A percentile compares a stretch with the other conserved stretches of the same genome.
These are phyloP conservation scores for Rhombomys opimus DNA, from an alignment of 2,113 vertebrate genomes.

Conservation along the genomic window DNA sequence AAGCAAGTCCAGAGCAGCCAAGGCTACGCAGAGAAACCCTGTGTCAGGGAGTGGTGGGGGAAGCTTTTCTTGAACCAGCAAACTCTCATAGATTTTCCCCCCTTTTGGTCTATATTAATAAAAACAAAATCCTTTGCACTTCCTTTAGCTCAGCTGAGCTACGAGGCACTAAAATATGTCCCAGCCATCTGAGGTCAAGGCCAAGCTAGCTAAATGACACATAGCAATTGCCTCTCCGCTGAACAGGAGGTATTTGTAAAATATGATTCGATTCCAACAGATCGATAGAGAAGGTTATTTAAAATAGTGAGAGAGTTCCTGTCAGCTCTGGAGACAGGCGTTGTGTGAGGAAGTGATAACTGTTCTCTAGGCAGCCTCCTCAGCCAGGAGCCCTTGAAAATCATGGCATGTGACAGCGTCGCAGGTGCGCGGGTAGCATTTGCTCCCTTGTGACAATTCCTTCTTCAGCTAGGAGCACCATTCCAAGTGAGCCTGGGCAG, in stretches of 20 bases:
- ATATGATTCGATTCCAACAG: slow-evolving; percentile 68
- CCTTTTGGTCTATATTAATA: slow-evolving; percentile 43
- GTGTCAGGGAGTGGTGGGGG: too few relatives aligned
- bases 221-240: slow-evolving; percentile 71
- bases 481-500: slow-evolving; percentile 43
- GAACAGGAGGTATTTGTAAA: slow-evolving; percentile 79
- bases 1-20: too few relatives aligned
- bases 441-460: slow-evolving; percentile 2
- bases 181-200: slow-evolving; percentile 71
- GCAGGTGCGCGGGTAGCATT: neutral
- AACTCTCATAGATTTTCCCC: slow-evolving; percentile 21
- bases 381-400: slow-evolving; percentile 60
- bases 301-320: slow-evolving; percentile 70
- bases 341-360: slow-evolving; percentile 78
- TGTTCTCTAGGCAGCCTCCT: slow-evolving; percentile 74
- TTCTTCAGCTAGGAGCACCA: neutral
- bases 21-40: too few relatives aligned
- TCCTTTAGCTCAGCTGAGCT: slow-evolving; percentile 52
- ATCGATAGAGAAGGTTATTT: slow-evolving; percentile 80
- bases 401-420: neutral
- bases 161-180: slow-evolving; percentile 65
- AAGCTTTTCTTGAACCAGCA: slow-evolving; percentile 50
- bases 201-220: slow-evolving; percentile 69
- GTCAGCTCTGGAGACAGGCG: slow-evolving; percentile 62
- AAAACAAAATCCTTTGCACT: slow-evolving; percentile 62